Evolutionary conservation across 2,888 invertebrate species (phyloP).

Genomic region (Caenorhabditis sp.): DNA sequence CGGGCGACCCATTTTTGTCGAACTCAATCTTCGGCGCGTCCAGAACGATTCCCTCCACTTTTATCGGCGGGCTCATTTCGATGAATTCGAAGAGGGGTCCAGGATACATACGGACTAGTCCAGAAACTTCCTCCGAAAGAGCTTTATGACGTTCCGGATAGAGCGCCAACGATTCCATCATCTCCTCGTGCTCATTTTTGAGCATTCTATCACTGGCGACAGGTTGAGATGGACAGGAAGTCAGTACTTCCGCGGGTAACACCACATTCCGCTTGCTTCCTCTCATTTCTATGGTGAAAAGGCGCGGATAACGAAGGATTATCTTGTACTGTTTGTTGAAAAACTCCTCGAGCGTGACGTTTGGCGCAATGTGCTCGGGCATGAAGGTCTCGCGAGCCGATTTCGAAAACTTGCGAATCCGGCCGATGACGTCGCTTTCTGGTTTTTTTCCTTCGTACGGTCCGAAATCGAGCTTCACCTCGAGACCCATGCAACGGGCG

Average conservation of each 20-base stretch:
- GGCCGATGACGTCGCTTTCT: background rate
- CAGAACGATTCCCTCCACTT: background rate
- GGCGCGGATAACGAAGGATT: background rate
- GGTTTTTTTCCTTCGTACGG: background rate
- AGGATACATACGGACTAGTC: background rate
- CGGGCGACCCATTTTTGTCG: background rate
- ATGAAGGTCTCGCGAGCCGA: background rate
- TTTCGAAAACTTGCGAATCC: background rate
- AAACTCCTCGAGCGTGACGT: background rate
- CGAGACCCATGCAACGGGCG: no score
- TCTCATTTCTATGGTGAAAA: background rate
- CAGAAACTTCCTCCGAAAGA: background rate
- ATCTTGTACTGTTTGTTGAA: constrained; percentile 1
- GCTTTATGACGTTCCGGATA: background rate
- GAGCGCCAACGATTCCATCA: constrained; percentile 5
- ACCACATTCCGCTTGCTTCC: background rate
- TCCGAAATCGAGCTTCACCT: background rate
- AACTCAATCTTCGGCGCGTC: background rate
- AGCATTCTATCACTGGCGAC: constrained; percentile 12
- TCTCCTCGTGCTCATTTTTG: constrained; percentile 6
- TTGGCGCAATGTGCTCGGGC: background rate
- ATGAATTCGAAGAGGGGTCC: background rate
- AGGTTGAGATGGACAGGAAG: background rate
- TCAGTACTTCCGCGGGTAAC: constrained; percentile 9
- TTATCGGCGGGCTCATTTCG: background rate